These are phyloP conservation scores for Acanthosepion pharaonis DNA, from an alignment of 2,888 invertebrate species.

Conservation along the genomic window DNA sequence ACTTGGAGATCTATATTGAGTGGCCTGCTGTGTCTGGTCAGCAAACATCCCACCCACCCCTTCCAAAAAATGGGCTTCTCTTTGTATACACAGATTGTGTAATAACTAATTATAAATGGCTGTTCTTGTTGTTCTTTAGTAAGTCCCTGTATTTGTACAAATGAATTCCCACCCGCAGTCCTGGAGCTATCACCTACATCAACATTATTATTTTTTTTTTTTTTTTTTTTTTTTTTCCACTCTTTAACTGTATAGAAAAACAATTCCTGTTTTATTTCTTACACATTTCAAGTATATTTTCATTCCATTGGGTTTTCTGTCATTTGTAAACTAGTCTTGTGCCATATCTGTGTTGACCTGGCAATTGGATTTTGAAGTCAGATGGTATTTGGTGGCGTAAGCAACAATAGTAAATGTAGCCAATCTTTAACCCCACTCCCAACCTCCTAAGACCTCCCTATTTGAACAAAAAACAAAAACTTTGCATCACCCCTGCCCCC, in stretches of 20 bases:
- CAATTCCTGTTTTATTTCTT: neutral
- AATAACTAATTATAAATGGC: too few species aligned
- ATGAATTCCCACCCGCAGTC: neutral
- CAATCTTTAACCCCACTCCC: neutral
- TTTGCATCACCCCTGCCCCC: neutral
- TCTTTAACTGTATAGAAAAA: neutral
- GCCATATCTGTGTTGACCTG: neutral
- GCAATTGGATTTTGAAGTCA: constrained; percentile 6
- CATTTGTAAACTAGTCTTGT: neutral
- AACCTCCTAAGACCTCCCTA: neutral
- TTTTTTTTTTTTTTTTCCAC: neutral
- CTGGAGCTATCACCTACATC: neutral
- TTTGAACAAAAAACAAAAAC: neutral
- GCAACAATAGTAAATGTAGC: neutral
- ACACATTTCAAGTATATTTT: neutral
- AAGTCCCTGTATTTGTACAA: too few species aligned
- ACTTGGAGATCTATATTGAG: neutral
- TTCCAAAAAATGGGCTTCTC: neutral
- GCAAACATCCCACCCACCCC: neutral
- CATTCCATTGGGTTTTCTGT: neutral
- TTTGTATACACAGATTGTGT: too few species aligned
- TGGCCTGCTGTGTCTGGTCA: neutral
- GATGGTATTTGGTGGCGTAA: constrained; percentile 1
- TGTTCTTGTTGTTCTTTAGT: too few species aligned
- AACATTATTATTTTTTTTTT: neutral